phyloP scores from a whole-genome alignment of 2,888 invertebrate species.

The Plebejus melissa region DNA sequence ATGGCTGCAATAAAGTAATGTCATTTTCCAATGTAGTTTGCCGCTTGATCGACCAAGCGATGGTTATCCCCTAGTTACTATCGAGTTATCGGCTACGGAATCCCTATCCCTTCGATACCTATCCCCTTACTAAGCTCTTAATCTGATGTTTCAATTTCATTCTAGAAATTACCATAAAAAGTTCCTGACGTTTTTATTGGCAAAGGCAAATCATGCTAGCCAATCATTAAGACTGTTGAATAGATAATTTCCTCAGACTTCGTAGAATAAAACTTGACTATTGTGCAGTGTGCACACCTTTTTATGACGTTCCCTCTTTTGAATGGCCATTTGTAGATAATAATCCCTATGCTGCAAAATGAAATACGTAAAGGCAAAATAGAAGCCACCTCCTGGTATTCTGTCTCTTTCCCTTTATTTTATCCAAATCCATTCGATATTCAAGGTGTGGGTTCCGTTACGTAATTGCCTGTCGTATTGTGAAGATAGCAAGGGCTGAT shows the following conservation, averaged over 20 bases:
- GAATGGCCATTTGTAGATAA: no score
- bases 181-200: no score
- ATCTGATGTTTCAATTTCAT: neutral
- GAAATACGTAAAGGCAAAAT: neutral
- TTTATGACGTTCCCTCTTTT: no score
- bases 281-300: no score
- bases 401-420: neutral
- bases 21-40: neutral
- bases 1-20: neutral
- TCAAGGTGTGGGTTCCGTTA: neutral
- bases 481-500: neutral
- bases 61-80: conserved; percentile 2
- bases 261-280: no score
- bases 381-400: neutral
- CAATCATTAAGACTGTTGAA: no score
- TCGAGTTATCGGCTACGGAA: neutral
- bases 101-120: neutral
- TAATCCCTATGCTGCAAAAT: no score
- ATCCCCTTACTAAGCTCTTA: neutral
- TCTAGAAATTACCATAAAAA: neutral
- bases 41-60: conserved; percentile 12
- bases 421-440: neutral
- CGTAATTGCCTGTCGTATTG: neutral
- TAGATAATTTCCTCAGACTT: no score
- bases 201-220: no score